These are phyloP conservation scores for Ptiloglossa arizonensis DNA, from an alignment of 1,140 invertebrate genomes.

Conservation along the genomic window DNA sequence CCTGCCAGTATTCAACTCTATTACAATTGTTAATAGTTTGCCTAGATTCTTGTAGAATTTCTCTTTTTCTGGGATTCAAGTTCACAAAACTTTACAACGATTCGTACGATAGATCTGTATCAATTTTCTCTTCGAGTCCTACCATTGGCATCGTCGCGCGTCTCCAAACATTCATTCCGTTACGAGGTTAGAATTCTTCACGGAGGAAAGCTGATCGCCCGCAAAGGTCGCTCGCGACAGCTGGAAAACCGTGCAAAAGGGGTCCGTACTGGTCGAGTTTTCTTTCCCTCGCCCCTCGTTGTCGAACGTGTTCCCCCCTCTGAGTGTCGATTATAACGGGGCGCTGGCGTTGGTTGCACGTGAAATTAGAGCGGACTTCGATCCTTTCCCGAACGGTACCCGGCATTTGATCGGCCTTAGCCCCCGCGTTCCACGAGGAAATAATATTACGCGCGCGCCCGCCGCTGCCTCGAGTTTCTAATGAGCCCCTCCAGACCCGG, in stretches of 20 bases:
- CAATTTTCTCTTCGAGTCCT: neutral
- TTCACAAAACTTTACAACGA: too few relatives aligned
- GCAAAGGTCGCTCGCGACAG: slow-evolving; percentile 34
- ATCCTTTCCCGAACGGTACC: slow-evolving; percentile 63
- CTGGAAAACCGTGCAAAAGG: slow-evolving; percentile 29
- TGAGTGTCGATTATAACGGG: slow-evolving; percentile 56
- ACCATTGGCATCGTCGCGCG: neutral
- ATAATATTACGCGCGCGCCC: slow-evolving; percentile 50
- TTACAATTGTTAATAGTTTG: too few relatives aligned
- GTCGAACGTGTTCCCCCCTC: slow-evolving; percentile 44
- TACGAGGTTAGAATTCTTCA: slow-evolving; percentile 16
- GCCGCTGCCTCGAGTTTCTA: slow-evolving; percentile 41
- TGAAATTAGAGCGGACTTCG: slow-evolving; percentile 67
- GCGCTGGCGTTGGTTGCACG: slow-evolving; percentile 50
- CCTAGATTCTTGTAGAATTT: too few relatives aligned
- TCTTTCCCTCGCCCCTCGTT: slow-evolving; percentile 46
- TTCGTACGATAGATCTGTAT: neutral
- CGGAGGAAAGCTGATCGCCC: slow-evolving; percentile 6
- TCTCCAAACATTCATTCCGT: neutral
- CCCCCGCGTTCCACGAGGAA: slow-evolving; percentile 48
- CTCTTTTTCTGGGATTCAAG: too few relatives aligned
- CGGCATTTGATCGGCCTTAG: slow-evolving; percentile 58
- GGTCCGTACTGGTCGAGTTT: slow-evolving; percentile 38
- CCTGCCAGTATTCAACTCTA: too few relatives aligned
- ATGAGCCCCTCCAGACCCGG: slow-evolving; percentile 43